These are phyloP conservation scores for Addax nasomaculatus DNA, from an alignment of 2,113 vertebrate genomes.

Conservation along the genomic window DNA sequence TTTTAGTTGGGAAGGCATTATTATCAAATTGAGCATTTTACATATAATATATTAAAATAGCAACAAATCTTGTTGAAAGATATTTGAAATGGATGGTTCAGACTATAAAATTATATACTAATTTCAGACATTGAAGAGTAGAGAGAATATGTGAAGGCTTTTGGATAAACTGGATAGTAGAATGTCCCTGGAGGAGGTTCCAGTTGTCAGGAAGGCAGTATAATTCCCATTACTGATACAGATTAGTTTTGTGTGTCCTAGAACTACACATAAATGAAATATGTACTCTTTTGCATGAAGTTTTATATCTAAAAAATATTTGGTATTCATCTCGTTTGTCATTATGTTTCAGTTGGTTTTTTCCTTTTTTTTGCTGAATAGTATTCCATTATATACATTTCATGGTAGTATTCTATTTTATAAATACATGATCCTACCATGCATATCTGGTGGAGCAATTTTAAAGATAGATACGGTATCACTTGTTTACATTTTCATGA, in stretches of 20 bases:
- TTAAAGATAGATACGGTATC: neutral
- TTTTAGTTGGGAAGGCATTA: slow-evolving; percentile 9
- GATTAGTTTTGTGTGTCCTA: neutral
- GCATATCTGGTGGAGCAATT: neutral
- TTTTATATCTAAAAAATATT: slow-evolving; percentile 9
- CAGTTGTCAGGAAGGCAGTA: neutral
- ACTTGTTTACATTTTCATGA: neutral
- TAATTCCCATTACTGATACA: neutral
- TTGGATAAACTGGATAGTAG: neutral
- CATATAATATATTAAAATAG: neutral
- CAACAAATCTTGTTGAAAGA: neutral
- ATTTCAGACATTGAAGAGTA: neutral
- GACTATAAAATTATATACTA: neutral
- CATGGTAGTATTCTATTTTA: neutral
- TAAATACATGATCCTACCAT: neutral
- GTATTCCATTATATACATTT: neutral
- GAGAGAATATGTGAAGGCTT: neutral
- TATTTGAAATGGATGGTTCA: neutral
- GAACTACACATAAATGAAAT: neutral
- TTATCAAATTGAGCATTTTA: neutral
- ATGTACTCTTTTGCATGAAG: neutral
- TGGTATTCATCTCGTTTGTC: neutral
- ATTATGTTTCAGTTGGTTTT: neutral
- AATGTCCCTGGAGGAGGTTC: neutral
- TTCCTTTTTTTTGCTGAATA: neutral